Conservation (phyloP, 2,797 vertebrate species). For the Tokudaia muenninki region DNA sequence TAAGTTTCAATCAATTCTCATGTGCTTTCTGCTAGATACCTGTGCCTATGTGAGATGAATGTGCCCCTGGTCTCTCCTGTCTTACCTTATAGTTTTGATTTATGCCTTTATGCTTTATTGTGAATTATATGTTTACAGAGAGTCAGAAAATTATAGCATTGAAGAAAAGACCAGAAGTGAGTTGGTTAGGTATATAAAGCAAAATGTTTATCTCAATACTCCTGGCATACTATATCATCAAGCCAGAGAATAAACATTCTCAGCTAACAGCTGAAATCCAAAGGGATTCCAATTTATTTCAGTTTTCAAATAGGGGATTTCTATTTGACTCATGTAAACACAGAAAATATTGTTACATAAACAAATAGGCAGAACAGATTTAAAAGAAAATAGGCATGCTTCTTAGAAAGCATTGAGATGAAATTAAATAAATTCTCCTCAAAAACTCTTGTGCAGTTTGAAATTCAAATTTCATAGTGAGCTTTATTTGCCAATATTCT, state of each 20-base stretch:
- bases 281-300: slow-evolving; percentile 36
- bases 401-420: slow-evolving; percentile 10
- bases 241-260: neutral
- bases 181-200: neutral
- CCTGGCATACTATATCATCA: neutral
- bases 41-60: neutral
- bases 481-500: slow-evolving; percentile 17
- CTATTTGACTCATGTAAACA: slow-evolving; percentile 22
- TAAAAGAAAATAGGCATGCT: neutral
- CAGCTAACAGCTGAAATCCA: slow-evolving; percentile 41
- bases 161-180: slow-evolving; percentile 59
- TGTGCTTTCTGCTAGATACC: neutral
- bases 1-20: neutral
- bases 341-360: neutral
- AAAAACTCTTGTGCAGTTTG: slow-evolving; percentile 24
- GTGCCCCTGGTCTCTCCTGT: neutral
- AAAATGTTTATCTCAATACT: slow-evolving; percentile 36
- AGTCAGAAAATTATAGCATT: slow-evolving; percentile 46
- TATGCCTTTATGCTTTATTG: slow-evolving; percentile 55
- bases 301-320: slow-evolving; percentile 40
- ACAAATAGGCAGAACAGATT: neutral
- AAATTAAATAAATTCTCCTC: slow-evolving; percentile 52
- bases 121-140: slow-evolving; percentile 66
- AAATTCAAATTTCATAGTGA: slow-evolving; percentile 59
- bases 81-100: slow-evolving; percentile 52